Conservation (phyloP, 2,113 vertebrate genomes). For the Acrocephalus arundinaceus region DNA sequence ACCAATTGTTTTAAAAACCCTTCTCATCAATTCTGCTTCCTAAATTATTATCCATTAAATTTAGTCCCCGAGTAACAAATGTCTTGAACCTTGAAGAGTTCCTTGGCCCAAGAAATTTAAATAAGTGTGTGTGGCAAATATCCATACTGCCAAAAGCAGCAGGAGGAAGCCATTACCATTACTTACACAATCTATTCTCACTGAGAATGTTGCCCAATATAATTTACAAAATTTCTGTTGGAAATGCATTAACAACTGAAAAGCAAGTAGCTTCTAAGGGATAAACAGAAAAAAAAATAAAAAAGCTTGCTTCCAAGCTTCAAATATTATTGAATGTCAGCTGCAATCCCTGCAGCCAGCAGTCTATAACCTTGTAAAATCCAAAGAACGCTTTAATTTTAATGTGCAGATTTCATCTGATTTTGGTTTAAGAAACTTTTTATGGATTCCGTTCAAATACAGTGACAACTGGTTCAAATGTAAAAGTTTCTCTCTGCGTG, state of each 20-base stretch:
- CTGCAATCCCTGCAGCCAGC: conserved; percentile 61
- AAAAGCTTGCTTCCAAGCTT: conserved; percentile 53
- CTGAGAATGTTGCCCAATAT: conserved; percentile 77
- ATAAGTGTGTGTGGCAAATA: neutral
- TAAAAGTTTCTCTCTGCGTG: neutral
- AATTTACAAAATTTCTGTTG: conserved; percentile 79
- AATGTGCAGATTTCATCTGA: conserved; percentile 49
- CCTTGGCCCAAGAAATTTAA: conserved; percentile 23
- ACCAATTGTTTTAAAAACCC: neutral
- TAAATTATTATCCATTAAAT: neutral
- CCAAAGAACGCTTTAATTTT: conserved; percentile 62
- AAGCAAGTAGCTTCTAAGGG: conserved; percentile 63
- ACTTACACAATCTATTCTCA: conserved; percentile 67
- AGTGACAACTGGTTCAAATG: neutral
- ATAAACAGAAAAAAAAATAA: conserved; percentile 68
- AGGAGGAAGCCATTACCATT: conserved; percentile 66
- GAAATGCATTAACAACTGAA: conserved; percentile 77
- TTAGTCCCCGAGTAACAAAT: neutral
- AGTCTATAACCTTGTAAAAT: conserved; percentile 75
- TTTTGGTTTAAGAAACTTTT: conserved; percentile 59
- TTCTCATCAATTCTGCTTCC: neutral
- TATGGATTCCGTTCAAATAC: conserved; percentile 11
- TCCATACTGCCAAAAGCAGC: conserved; percentile 54
- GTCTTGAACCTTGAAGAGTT: neutral
- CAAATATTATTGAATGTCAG: conserved; percentile 58